Evolutionary conservation across 2,797 vertebrate species (phyloP), one percentile per base, ranked within the genome.

Genomic region (Darevskia mixta): DNA sequence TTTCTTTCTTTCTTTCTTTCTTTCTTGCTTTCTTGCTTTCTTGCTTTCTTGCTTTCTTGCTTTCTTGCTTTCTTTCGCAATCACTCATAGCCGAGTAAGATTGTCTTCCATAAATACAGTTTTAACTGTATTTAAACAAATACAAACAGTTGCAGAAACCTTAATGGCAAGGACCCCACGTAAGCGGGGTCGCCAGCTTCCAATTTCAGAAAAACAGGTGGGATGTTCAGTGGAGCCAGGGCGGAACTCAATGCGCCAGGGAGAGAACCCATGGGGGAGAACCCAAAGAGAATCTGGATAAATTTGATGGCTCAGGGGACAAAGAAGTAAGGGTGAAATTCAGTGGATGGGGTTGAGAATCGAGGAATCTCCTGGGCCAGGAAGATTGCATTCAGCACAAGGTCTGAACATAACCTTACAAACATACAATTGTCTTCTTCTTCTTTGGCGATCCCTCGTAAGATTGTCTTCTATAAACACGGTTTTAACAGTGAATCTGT

Each of bases 101-200:
- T 15, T 55, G 49, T 55, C 49, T 55, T 55, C 49, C 49, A 55
- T 55, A 55, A 55, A 55, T 10, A 55, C 13, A 55, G 49, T 55
- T 4, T 55, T 15, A 55, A 55, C 49, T 25, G 23, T 90, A 89
- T 92, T 94, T 88, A 88, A 95, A 89, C 87, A 88, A 91, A 84
- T 82, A 88, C 92, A 87, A 79, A 87, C 49, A 11, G 5, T 90
- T 90, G 93, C 92, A 94, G 91, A 94, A 94, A 87, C 29, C 18
- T 82, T 41, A 76, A 77, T 71, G 45, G 71, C 23, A 49, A 49
- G 81, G 29, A 13, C 67, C 18, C 8, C 6, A 29, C n/a, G 13
- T n/a, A 27, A 27, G 11, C 2, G 2, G 15, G 15, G 41, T 23
- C 43, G 10, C 29, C 41, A 32, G 25, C 27, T 80, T 64, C 3